A percentile compares a stretch with the other conserved stretches of the same genome.
These are phyloP conservation scores for Deilephila elpenor DNA, from an alignment of 2,888 invertebrate species.

Conservation along the genomic window DNA sequence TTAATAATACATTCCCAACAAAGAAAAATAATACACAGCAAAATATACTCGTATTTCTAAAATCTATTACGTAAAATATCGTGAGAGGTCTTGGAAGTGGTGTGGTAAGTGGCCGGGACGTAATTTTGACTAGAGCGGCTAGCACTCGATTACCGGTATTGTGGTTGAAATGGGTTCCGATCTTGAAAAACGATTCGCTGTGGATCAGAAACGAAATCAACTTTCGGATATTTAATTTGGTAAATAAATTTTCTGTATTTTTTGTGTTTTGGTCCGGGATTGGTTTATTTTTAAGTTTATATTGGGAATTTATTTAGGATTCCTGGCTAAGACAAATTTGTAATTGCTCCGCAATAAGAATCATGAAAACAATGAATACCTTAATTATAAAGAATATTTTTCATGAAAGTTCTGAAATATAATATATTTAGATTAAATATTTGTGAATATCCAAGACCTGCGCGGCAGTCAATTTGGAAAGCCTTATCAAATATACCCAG, in stretches of 20 bases:
- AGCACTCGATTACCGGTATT: constrained; percentile 66
- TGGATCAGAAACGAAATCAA: constrained; percentile 52
- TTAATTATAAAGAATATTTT: too few relatives aligned
- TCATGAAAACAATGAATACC: too few relatives aligned
- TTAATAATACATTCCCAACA: not conserved
- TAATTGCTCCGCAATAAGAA: too few relatives aligned
- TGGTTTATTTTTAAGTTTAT: not conserved
- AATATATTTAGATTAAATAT: too few relatives aligned
- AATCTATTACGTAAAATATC: constrained; percentile 33
- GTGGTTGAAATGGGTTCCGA: constrained; percentile 65
- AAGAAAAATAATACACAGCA: not conserved
- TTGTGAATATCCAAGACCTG: too few relatives aligned
- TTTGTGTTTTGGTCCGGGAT: not conserved
- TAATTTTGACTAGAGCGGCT: constrained; percentile 57
- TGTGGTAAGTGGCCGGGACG: constrained; percentile 48
- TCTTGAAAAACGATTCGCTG: constrained; percentile 70
- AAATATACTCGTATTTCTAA: constrained; percentile 2
- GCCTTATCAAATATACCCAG: too few relatives aligned
- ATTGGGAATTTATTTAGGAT: not conserved
- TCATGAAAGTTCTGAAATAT: too few relatives aligned
- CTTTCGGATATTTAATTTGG: constrained; percentile 43
- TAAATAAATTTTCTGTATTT: not conserved
- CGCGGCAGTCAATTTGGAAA: too few relatives aligned
- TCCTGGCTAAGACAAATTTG: too few relatives aligned
- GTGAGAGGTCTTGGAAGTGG: constrained; percentile 40